Percentiles rank a stretch among this genome's conserved stretches.
These are phyloP conservation scores for Osmoderma eremita DNA, from an alignment of 2,888 invertebrate species.

Conservation along the genomic window DNA sequence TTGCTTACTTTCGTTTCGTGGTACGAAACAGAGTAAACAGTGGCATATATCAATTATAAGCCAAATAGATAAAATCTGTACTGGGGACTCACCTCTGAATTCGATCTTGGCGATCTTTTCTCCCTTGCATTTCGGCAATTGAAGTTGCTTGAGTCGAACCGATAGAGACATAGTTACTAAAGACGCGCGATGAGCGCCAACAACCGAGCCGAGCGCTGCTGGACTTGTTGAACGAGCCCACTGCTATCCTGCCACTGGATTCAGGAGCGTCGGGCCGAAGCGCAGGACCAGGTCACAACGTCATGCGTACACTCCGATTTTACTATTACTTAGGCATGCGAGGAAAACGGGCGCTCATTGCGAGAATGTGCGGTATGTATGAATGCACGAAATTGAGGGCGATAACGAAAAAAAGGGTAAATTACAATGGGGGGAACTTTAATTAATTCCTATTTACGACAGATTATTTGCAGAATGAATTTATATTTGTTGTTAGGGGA, in stretches of 20 bases:
- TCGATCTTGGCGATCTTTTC: conserved; percentile 76
- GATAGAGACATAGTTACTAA: conserved; percentile 72
- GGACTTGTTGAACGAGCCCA: conserved; percentile 60
- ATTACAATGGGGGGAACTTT: background rate
- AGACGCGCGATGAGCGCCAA: conserved; percentile 45
- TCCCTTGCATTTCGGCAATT: conserved; percentile 74
- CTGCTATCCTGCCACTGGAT: conserved; percentile 54
- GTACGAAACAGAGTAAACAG: no score
- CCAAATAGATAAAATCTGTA: conserved; percentile 7
- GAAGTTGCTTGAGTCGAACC: conserved; percentile 75
- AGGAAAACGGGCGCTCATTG: background rate
- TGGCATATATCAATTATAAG: background rate
- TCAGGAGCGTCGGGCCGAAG: conserved; percentile 48
- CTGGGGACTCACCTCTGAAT: conserved; percentile 76
- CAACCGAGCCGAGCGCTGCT: conserved; percentile 44
- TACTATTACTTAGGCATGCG: conserved; percentile 5
- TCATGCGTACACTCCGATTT: conserved; percentile 39
- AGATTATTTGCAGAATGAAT: background rate
- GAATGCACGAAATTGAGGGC: background rate
- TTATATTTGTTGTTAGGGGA: no score
- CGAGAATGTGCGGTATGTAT: conserved; percentile 1
- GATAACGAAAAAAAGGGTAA: background rate
- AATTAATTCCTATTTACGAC: background rate
- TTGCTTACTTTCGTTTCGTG: no score
- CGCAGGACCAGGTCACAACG: conserved; percentile 49